phyloP scores from a whole-genome alignment of 2,113 vertebrate species.

The Rhinoptilus africanus region DNA sequence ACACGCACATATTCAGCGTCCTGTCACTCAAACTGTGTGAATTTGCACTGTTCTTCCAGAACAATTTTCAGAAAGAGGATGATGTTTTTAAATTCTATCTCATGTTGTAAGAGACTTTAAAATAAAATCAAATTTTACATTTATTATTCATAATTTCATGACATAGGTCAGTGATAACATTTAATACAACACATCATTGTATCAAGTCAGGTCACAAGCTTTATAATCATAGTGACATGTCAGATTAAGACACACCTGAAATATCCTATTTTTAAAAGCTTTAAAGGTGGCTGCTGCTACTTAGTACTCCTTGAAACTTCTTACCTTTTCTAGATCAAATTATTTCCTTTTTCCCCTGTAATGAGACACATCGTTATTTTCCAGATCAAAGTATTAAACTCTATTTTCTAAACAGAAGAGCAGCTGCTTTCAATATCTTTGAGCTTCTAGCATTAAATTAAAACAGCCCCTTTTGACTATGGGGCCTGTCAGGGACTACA shows the following conservation, averaged over 20 bases:
- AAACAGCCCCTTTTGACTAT: not conserved
- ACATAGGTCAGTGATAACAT: not conserved
- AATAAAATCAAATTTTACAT: not conserved
- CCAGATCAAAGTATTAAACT: conserved; percentile 3
- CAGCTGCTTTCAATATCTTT: conserved; percentile 3
- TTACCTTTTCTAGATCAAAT: not conserved
- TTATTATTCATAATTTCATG: not conserved
- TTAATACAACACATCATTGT: not conserved
- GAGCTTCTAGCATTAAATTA: not conserved
- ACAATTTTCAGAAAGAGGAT: not conserved
- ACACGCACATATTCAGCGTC: fast-evolving
- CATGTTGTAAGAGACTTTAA: not conserved
- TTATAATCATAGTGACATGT: not conserved
- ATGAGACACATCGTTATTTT: not conserved
- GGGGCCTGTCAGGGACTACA: not conserved
- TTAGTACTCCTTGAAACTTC: not conserved
- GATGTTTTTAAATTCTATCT: not conserved
- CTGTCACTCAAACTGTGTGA: not conserved
- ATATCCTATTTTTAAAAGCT: not conserved
- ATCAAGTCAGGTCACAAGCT: not conserved
- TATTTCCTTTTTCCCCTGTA: not conserved
- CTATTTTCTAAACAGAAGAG: not conserved
- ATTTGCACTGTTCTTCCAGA: not conserved
- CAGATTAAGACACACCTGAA: not conserved
- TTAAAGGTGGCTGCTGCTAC: not conserved